phyloP scores from a whole-genome alignment of 1,140 invertebrate species.

The Macrobrachium rosenbergii region DNA sequence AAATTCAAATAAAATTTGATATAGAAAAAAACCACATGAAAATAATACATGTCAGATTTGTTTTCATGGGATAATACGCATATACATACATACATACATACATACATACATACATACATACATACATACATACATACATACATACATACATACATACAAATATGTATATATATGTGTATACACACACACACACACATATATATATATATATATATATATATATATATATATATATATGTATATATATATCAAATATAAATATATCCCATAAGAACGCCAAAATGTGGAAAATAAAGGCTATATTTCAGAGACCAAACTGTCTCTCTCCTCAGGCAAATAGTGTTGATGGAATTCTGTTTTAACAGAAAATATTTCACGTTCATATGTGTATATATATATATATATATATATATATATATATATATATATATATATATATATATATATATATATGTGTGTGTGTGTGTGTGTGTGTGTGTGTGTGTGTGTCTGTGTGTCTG shows the following conservation, averaged over 20 bases:
- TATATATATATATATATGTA: slow-evolving; percentile 11
- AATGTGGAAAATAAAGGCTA: no score
- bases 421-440: slow-evolving; percentile 22
- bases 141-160: not conserved
- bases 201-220: slow-evolving; percentile 9
- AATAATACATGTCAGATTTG: no score
- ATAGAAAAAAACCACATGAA: no score
- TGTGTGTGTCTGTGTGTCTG: not conserved
- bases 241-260: no score
- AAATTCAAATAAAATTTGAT: no score
- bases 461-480: not conserved
- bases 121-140: not conserved
- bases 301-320: no score
- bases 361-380: no score
- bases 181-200: not conserved
- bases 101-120: not conserved
- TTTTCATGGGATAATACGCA: no score
- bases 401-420: slow-evolving; percentile 17
- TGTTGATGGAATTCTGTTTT: no score
- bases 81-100: no score
- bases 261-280: no score
- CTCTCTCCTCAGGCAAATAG: no score
- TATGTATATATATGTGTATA: not conserved
- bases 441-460: not conserved
- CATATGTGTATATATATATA: slow-evolving; percentile 16